Percentiles rank a stretch among this genome's conserved stretches.
Evolutionary conservation across 2,888 invertebrate species (phyloP).

Genomic region (Sarcophaga variegata): DNA sequence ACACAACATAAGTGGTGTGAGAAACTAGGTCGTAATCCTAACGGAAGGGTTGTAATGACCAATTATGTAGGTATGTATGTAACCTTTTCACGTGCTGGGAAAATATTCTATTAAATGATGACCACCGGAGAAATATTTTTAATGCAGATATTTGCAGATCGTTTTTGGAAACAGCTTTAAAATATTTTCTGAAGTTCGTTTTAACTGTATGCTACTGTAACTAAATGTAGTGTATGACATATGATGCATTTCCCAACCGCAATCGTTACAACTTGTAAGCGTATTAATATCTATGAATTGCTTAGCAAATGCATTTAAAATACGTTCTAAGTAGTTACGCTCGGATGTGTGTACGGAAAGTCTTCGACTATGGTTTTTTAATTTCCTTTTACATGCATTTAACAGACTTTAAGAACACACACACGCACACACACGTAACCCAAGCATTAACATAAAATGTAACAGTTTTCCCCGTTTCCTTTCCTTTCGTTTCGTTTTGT

Average conservation of each 20-base stretch:
- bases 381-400: constrained; percentile 11
- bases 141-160: too few species aligned
- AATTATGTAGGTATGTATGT: too few species aligned
- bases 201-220: not conserved
- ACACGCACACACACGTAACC: not conserved
- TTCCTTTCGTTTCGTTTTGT: not conserved
- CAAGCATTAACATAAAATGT: constrained; percentile 50
- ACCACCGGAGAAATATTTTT: too few species aligned
- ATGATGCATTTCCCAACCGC: not conserved
- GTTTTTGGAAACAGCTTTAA: too few species aligned
- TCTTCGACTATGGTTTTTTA: constrained; percentile 3
- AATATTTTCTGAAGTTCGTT: not conserved
- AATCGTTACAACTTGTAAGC: constrained; percentile 1
- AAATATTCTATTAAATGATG: too few species aligned
- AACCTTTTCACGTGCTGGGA: too few species aligned
- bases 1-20: too few species aligned
- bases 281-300: constrained; percentile 6
- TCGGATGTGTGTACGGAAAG: not conserved
- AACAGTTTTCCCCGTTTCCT: constrained; percentile 27
- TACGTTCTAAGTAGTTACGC: not conserved
- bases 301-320: not conserved
- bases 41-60: too few species aligned
- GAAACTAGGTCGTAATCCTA: too few species aligned
- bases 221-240: not conserved
- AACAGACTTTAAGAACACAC: not conserved